Base-by-base conservation (phyloP, 1,140 invertebrate species). In the Drosophila virilis region DNA sequence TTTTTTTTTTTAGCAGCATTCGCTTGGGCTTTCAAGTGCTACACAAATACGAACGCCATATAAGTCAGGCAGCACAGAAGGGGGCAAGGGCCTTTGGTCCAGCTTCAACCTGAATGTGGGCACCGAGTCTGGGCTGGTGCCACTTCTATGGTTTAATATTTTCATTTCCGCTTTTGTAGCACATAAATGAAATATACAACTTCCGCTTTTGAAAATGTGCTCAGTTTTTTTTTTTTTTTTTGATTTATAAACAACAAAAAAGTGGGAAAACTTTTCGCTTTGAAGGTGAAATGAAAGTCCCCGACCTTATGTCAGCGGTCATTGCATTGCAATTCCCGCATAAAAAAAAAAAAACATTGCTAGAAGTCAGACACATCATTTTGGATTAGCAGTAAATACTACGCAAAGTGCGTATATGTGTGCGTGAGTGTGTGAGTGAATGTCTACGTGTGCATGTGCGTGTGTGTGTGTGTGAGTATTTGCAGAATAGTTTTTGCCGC, bases 271-370 rank as follows among this genome's bases (percentile, higher is more conserved):
- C 48, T 74, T 61, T 71, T 38, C 48, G 54, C 51, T 75, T 76
- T 81, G 76, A 88, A 86, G 83, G 83, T 86, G 83, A 86, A 86
- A 82, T 86, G 79, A 88, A 88, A 77, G 83, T 82, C 74, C 74
- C 50, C 43, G 35, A 45, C 10, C 57, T 28, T 32, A 32, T 75
- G 66, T 58, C 13, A 59, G 40, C 79, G 82, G 83, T 86, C 83
- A 79, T 77, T 88, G 83, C 83, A 82, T 78, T 67, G 74, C 60
- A 70, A 57, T 73, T 70, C 42, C 10, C 54, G 33, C 33, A 51
- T 8, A 64, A 17, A 64, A 64, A 17, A 64, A 38, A 42, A 46
- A 42, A 2, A 37, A 7, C 59, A 42, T 28, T n/a, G 46, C 59
- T 52, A 55, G 61, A 88, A 88, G 77, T 77, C 83, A 88, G 83